These are phyloP conservation scores for Marmota monax DNA, from an alignment of 2,113 vertebrate species.

Conservation along the genomic window DNA sequence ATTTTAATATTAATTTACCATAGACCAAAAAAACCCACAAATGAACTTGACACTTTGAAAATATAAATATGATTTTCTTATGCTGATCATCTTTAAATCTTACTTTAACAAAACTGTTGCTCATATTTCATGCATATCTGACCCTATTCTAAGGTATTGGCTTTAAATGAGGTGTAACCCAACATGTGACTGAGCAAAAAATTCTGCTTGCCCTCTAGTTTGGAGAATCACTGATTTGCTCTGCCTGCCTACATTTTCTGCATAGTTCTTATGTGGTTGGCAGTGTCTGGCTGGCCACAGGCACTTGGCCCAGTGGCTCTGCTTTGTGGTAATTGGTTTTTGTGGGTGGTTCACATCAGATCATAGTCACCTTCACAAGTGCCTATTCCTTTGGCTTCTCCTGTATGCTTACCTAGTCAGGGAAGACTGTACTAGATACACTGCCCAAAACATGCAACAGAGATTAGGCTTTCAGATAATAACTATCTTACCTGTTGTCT, in stretches of 20 bases:
- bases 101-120: neutral
- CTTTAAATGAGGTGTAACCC: neutral
- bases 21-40: neutral
- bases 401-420: fast-evolving
- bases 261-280: neutral
- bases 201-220: neutral
- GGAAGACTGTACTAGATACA: neutral
- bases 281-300: fast-evolving
- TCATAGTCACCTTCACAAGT: neutral
- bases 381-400: neutral
- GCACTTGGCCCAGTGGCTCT: neutral
- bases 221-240: neutral
- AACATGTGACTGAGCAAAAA: neutral
- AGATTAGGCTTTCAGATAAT: neutral
- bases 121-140: neutral
- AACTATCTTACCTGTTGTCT: neutral
- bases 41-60: neutral
- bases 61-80: neutral
- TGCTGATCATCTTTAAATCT: neutral
- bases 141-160: neutral
- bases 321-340: neutral
- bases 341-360: neutral
- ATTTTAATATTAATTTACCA: neutral
- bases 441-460: neutral
- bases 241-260: neutral